A percentile compares a stretch with the other conserved stretches of the same genome.
phyloP scores from a whole-genome alignment of 2,797 vertebrate species.

The Apogon talboti region DNA sequence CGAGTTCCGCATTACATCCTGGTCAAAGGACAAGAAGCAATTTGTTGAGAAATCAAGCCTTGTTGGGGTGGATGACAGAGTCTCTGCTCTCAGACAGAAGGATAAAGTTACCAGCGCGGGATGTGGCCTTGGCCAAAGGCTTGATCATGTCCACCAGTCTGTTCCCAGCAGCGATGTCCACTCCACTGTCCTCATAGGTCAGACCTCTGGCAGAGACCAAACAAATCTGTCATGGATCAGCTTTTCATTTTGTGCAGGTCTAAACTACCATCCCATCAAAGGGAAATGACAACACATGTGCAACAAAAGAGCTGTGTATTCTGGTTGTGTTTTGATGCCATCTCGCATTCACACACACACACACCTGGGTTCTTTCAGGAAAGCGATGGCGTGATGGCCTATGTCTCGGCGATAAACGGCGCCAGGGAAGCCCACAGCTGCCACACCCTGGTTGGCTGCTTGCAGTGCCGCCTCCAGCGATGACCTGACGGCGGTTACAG shows the following conservation, averaged over 20 bases:
- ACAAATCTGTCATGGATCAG: neutral
- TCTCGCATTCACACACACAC: constrained; percentile 74
- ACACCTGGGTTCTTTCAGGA: constrained; percentile 89
- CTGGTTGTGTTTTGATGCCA: neutral
- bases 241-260: too few relatives aligned
- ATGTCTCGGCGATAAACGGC: constrained; percentile 91
- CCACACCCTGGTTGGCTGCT: constrained; percentile 87
- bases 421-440: constrained; percentile 85
- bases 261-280: too few relatives aligned
- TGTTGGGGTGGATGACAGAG: neutral
- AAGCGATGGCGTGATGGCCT: constrained; percentile 87
- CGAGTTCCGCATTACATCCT: constrained; percentile 94
- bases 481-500: constrained; percentile 86
- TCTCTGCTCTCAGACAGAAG: neutral
- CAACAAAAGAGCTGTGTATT: neutral
- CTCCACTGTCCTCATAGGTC: constrained; percentile 95
- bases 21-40: neutral
- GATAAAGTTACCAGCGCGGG: constrained; percentile 87
- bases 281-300: too few relatives aligned
- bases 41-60: constrained; percentile 1
- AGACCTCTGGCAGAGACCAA: constrained; percentile 84
- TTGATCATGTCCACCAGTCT: constrained; percentile 92
- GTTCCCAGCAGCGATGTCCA: constrained; percentile 98
- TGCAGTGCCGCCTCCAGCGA: constrained; percentile 85
- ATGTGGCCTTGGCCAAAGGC: constrained; percentile 92